phyloP scores from a whole-genome alignment of 2,888 invertebrate genomes.

The Oxycera nigricornis region DNA sequence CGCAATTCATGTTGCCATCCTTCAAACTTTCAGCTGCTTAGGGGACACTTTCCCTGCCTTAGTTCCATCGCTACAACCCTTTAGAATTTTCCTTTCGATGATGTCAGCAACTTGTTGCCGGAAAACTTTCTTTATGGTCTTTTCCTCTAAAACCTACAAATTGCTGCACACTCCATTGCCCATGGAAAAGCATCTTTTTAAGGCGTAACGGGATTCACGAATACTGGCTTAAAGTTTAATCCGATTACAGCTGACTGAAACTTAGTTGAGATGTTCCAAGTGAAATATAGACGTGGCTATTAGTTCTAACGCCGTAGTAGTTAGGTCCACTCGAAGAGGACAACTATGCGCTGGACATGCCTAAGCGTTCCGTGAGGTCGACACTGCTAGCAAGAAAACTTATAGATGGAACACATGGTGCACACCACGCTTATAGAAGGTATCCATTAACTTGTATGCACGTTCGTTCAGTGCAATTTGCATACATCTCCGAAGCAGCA shows the following conservation, averaged over 20 bases:
- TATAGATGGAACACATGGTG: background rate
- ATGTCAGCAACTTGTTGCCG: slow-evolving; percentile 19
- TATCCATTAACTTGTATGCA: slow-evolving; percentile 14
- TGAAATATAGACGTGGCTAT: slow-evolving; percentile 40
- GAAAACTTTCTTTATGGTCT: slow-evolving; percentile 3
- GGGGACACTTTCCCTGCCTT: no score
- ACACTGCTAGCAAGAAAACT: background rate
- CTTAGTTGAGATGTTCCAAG: slow-evolving; percentile 42
- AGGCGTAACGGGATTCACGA: slow-evolving; percentile 41
- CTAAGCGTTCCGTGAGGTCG: slow-evolving; percentile 31
- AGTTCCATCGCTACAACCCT: no score
- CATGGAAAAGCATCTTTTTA: slow-evolving; percentile 17
- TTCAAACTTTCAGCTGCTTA: no score
- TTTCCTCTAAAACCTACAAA: slow-evolving; percentile 16
- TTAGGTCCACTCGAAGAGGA: background rate
- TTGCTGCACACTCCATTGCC: slow-evolving; percentile 1
- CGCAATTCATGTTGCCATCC: no score
- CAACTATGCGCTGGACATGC: slow-evolving; percentile 4
- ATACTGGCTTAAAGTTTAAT: slow-evolving; percentile 42
- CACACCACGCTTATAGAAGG: slow-evolving; percentile 33
- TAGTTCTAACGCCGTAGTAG: background rate
- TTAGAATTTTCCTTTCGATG: background rate
- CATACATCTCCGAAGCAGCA: slow-evolving; percentile 19
- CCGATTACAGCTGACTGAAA: slow-evolving; percentile 38
- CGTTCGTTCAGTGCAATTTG: slow-evolving; percentile 18